phyloP scores from a whole-genome alignment of 2,797 vertebrate species.

The Chaetophractus vellerosus region DNA sequence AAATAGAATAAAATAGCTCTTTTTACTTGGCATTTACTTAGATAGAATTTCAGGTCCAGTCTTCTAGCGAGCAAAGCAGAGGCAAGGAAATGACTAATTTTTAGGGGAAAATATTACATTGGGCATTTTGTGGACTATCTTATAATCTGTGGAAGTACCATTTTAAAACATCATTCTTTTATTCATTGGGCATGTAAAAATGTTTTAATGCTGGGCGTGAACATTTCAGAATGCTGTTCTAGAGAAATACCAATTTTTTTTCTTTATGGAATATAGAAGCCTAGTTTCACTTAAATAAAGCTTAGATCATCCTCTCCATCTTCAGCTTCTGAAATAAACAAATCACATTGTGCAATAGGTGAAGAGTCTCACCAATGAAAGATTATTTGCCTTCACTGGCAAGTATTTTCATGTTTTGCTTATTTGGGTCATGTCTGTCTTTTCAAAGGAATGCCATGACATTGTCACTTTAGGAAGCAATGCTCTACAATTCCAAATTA shows the following conservation, averaged over 20 bases:
- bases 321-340: constrained; percentile 61
- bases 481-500: not conserved
- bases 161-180: not conserved
- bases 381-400: constrained; percentile 76
- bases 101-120: not conserved
- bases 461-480: not conserved
- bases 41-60: constrained; percentile 55
- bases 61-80: constrained; percentile 42
- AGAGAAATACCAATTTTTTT: not conserved
- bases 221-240: constrained; percentile 30
- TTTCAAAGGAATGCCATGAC: constrained; percentile 63
- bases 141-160: not conserved
- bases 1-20: not conserved
- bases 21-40: constrained; percentile 4
- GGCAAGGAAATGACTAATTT: constrained; percentile 37
- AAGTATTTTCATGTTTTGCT: constrained; percentile 86
- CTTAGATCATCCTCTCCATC: not conserved
- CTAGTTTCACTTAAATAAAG: constrained; percentile 38
- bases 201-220: not conserved
- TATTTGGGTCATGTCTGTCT: constrained; percentile 24
- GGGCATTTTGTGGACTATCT: constrained; percentile 48
- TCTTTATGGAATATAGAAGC: constrained; percentile 42
- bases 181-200: constrained; percentile 17
- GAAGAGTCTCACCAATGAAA: not conserved
- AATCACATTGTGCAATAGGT: constrained; percentile 52